Evolutionary conservation across 2,888 invertebrate genomes (phyloP), one percentile per base, ranked within the genome.

Genomic region (Cerceris rybyensis): DNA sequence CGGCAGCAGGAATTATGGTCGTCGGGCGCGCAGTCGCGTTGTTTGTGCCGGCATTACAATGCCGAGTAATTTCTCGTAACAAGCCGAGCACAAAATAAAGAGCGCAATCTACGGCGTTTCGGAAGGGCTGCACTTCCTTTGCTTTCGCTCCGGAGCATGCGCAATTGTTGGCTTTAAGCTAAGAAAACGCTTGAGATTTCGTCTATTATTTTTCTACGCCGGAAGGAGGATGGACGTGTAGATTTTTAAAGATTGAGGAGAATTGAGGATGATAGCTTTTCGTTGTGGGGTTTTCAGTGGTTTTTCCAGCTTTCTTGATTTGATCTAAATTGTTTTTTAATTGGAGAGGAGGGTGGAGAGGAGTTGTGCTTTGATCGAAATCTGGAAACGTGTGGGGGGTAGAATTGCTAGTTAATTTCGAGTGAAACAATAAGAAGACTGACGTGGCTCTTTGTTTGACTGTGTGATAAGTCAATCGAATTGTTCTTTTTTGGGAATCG

Each of bases 31-130:
- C 9, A 11, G 72, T 61, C 60, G 43, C 17, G 75, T 54, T 65
- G 70, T 64, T 74, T 17, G 66, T 61, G 69, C 70, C 58, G 65
- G 61, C 63, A 69, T 17, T 64, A 63, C 63, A 57, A 59, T 57
- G 49, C 52, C 76, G 70, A 59, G 67, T 69, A 74, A 82, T 82
- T 82, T 70, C 71, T 71, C 17, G 70, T 72, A 76, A 82, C 59
- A 71, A 74, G 66, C 39, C 65, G 39, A 58, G 54, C 68, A 63
- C 54, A 60, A 71, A 66, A 43, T 60, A 79, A 76, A 78, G 52
- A 46, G 7, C 39, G 52, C 54, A 55, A 72, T 43, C 39, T 58
- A 67, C 46, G 66, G 43, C 49, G 49, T n/a, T 17, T 14, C 50
- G 41, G 42, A 52, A 28, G 16, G 13, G 39, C 6, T 28, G 39